Conservation (phyloP, 2,113 vertebrate genomes). For the Galeopterus variegatus region DNA sequence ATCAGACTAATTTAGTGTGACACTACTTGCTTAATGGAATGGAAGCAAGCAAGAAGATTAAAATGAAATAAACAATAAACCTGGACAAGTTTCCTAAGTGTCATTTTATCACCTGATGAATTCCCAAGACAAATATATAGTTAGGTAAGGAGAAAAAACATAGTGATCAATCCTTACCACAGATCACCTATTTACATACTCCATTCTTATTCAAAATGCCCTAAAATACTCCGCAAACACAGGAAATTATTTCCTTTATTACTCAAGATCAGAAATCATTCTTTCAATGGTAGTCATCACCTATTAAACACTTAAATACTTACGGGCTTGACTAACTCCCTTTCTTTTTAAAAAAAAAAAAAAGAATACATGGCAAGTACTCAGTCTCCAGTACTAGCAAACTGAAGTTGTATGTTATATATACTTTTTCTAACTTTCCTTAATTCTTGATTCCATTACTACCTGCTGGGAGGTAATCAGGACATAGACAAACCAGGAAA, state of each 20-base stretch:
- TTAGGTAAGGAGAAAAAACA: rapidly evolving
- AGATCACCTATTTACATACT: neutral
- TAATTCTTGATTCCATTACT: neutral
- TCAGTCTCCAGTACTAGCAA: neutral
- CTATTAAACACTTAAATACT: neutral
- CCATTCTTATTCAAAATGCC: neutral
- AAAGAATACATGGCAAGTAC: neutral
- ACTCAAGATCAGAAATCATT: neutral
- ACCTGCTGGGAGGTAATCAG: neutral
- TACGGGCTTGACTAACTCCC: neutral
- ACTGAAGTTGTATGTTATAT: too few relatives aligned
- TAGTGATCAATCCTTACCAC: neutral
- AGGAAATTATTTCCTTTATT: neutral
- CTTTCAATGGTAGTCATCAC: neutral
- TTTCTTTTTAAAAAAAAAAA: neutral
- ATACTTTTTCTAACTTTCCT: neutral
- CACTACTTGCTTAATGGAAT: neutral
- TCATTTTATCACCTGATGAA: neutral
- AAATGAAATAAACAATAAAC: neutral
- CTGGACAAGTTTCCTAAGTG: neutral
- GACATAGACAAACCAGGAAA: neutral
- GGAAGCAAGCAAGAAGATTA: neutral
- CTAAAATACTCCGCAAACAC: neutral
- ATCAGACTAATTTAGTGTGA: neutral
- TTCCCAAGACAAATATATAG: neutral